These are phyloP conservation scores for Macroramphosus scolopax DNA, from an alignment of 2,797 vertebrate genomes.

Conservation along the genomic window DNA sequence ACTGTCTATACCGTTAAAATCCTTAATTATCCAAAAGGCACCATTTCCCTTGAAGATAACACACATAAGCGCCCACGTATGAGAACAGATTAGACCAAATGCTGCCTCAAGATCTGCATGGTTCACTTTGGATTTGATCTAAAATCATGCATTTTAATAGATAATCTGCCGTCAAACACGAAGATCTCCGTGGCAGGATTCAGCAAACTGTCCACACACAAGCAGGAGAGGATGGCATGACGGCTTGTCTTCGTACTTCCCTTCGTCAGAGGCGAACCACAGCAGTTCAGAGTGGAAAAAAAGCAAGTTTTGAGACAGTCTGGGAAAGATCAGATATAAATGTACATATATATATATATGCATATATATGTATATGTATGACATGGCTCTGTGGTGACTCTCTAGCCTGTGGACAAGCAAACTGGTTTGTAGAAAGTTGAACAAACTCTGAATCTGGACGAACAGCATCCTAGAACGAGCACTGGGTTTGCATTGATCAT, in stretches of 20 bases:
- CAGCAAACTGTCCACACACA: slow-evolving; percentile 22
- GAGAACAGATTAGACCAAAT: slow-evolving; percentile 22
- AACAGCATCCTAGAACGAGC: too few relatives aligned
- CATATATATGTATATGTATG: too few relatives aligned
- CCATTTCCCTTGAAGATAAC: slow-evolving; percentile 32
- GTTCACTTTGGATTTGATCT: slow-evolving; percentile 40
- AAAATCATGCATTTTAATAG: slow-evolving; percentile 62
- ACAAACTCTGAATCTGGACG: too few relatives aligned
- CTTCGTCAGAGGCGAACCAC: slow-evolving; percentile 30
- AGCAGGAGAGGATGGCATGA: slow-evolving; percentile 22
- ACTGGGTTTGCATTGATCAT: too few relatives aligned
- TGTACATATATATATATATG: too few relatives aligned
- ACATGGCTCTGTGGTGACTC: too few relatives aligned
- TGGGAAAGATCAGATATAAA: too few relatives aligned
- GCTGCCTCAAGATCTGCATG: slow-evolving; percentile 38
- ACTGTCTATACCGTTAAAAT: slow-evolving; percentile 23
- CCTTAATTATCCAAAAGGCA: slow-evolving; percentile 60
- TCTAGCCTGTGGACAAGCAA: too few relatives aligned
- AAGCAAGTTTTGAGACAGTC: too few relatives aligned
- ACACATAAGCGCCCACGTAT: slow-evolving; percentile 18
- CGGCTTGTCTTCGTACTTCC: slow-evolving; percentile 31
- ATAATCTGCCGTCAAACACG: slow-evolving; percentile 45
- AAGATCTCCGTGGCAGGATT: slow-evolving; percentile 40
- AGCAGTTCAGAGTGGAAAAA: too few relatives aligned
- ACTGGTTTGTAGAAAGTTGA: too few relatives aligned